Evolutionary conservation across 1,140 invertebrate species (phyloP), one percentile per base, ranked within the genome.

Genomic region (Pristionchus pacificus): DNA sequence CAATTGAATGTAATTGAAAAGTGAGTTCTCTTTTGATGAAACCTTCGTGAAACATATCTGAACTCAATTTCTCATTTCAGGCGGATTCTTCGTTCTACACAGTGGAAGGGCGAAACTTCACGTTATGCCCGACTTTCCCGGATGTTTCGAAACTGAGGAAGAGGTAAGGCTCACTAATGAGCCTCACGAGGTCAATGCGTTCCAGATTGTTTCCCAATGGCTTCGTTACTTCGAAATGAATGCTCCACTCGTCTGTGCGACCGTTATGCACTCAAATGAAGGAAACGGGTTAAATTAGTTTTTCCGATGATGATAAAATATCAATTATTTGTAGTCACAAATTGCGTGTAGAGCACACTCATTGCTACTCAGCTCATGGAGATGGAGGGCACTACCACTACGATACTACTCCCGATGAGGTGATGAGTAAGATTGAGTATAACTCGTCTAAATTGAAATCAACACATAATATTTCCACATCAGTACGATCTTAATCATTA

Each of bases 351-450:
- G 71, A 73, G 29, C 71, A 73, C 29, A 73, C 71, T 49, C 71
- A 73, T 60, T 73, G 71, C 38, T 73, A 66, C 38, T 72, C 68
- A 58, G 67, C 68, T 29, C 71, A 73, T 57, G 71, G 71, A 6
- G 71, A 73, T 65, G 71, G 59, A 10, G 67, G 71, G 6, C 71
- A 73, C 62, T 73, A 73, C 68, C 71, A 73, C 66, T 73, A 68
- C 59, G 71, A 73, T 66, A 58, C 60, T n/a, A 68, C 71, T 24
- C 65, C 71, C 14, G 71, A 64, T 28, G 63, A 65, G 32, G 71
- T 73, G 2, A 30, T n/a, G n/a, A n/a, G n/a, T n/a, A n/a, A n/a
- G n/a, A n/a, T n/a, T n/a, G n/a, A n/a, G n/a, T n/a, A n/a, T n/a
- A n/a, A n/a, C n/a, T n/a, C n/a, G n/a, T n/a, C 60, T 38, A 19